phyloP scores from a whole-genome alignment of 2,888 invertebrate species.

The Ecliptopera silaceata region DNA sequence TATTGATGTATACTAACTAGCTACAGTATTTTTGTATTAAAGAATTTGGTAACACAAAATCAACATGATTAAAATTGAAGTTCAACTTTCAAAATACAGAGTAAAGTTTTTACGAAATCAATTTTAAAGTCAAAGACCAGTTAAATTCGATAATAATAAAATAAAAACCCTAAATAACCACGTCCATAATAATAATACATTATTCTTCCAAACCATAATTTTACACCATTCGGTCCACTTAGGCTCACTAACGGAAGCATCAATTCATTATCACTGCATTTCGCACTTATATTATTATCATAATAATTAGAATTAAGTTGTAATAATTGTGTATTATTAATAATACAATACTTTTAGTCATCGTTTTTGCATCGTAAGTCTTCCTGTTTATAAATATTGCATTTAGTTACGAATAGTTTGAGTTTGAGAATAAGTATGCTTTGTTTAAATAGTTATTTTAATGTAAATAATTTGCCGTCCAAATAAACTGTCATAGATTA shows the following conservation, averaged over 20 bases:
- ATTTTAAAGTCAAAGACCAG: too few species aligned
- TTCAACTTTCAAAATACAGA: too few species aligned
- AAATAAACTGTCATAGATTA: constrained; percentile 46
- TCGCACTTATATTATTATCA: constrained; percentile 23
- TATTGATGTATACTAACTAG: not conserved
- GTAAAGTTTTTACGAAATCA: too few species aligned
- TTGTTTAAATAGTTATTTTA: constrained; percentile 45
- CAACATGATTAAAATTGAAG: too few species aligned
- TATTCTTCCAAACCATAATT: constrained; percentile 21
- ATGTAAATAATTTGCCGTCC: constrained; percentile 74
- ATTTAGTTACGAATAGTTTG: constrained; percentile 73
- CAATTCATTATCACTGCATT: constrained; percentile 20
- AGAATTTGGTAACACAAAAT: too few species aligned
- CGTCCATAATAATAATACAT: constrained; percentile 27
- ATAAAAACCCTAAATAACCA: constrained; percentile 21
- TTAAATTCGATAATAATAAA: not conserved
- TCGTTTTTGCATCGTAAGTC: constrained; percentile 62
- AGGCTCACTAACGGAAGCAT: constrained; percentile 12
- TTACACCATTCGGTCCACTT: constrained; percentile 12
- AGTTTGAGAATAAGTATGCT: constrained; percentile 59
- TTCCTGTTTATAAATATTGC: constrained; percentile 77
- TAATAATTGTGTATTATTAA: constrained; percentile 41
- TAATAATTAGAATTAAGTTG: constrained; percentile 24
- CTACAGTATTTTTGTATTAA: not conserved
- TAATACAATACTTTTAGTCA: constrained; percentile 52